phyloP scores from a whole-genome alignment of 2,888 invertebrate genomes.

The Ferdinandea cuprea region DNA sequence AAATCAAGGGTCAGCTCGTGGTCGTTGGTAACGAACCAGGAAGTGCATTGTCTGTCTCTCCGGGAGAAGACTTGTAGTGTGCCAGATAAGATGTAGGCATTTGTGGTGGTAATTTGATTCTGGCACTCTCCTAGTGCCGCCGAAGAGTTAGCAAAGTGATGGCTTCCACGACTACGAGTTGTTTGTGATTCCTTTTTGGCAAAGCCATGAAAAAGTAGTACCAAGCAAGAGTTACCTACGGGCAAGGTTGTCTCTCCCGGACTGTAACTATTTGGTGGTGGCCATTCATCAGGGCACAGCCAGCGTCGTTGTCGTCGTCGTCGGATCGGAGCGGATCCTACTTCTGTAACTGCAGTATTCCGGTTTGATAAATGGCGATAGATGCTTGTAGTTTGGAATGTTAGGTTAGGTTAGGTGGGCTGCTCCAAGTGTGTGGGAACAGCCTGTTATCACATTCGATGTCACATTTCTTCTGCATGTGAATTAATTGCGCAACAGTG shows the following conservation, averaged over 20 bases:
- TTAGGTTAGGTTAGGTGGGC: constrained; percentile 35
- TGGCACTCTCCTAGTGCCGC: constrained; percentile 30
- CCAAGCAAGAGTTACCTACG: constrained; percentile 19
- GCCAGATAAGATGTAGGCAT: constrained; percentile 71
- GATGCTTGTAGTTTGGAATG: constrained; percentile 34
- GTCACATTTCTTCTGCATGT: constrained; percentile 63
- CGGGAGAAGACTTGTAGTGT: constrained; percentile 38
- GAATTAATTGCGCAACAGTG: constrained; percentile 64
- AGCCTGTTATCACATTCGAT: constrained; percentile 70
- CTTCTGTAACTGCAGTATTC: constrained; percentile 59
- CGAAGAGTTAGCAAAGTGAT: constrained; percentile 36
- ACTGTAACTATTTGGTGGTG: constrained; percentile 11
- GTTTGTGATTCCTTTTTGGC: constrained; percentile 55
- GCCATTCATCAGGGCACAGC: constrained; percentile 51
- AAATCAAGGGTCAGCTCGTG: constrained; percentile 74
- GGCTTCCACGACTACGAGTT: constrained; percentile 61
- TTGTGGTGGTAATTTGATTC: constrained; percentile 73
- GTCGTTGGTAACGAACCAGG: constrained; percentile 72
- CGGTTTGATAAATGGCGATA: constrained; percentile 69
- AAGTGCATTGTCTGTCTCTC: constrained; percentile 59
- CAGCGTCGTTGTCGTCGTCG: too few species aligned
- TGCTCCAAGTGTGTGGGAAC: constrained; percentile 63
- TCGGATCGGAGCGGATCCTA: constrained; percentile 42
- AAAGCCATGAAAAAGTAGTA: constrained; percentile 31
- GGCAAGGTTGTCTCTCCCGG: constrained; percentile 34